Evolutionary conservation across 1,140 invertebrate genomes (phyloP), one percentile per base, ranked within the genome.

Genomic region (Drosophila miranda): DNA sequence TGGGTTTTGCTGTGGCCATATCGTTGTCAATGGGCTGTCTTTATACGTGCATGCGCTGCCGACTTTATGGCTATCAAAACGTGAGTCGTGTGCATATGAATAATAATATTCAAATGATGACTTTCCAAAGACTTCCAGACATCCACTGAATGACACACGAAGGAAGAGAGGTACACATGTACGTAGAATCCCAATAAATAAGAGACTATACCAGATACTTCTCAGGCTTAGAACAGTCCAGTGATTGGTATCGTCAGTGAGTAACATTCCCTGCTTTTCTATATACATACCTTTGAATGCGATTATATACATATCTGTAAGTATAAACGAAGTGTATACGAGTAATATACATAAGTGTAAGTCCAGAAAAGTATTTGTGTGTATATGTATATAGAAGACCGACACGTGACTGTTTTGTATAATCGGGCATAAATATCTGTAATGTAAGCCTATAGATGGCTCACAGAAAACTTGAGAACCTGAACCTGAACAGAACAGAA

Each of bases 81-180:
- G 77, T 80, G 81, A 66, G 53, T 48, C 63, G 77, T 69, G 57
- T 67, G 57, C 61, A 70, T 87, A 86, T 84, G 77, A 86, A 84
- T 86, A 84, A 84, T 81, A 84, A 87, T 81, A 81, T 87, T 84
- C 77, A 81, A 84, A 77, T 81, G 69, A 67, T 63, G 67, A 49
- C 73, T 68, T 54, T 64, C 48, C 66, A 78, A 63, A 58, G 34
- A 13, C 11, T 13, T 38, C 34, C 34, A 38, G 34, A 38, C 34
- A 19, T 19, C 19, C 19, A 38, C 34, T 38, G 11, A 38, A 38
- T 38, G 11, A 38, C 59, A 28, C 30, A 43, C 52, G 16, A 60
- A 21, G 19, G 23, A 28, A 19, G 53, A 45, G 44, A 13, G 3
- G 34, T 34, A 34, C 9, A 9, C 11, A 9, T 11, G 30, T 34